Evolutionary conservation across 2,888 invertebrate species (phyloP), one percentile per base, ranked within the genome.

Genomic region (Acanthosepion lycidas): DNA sequence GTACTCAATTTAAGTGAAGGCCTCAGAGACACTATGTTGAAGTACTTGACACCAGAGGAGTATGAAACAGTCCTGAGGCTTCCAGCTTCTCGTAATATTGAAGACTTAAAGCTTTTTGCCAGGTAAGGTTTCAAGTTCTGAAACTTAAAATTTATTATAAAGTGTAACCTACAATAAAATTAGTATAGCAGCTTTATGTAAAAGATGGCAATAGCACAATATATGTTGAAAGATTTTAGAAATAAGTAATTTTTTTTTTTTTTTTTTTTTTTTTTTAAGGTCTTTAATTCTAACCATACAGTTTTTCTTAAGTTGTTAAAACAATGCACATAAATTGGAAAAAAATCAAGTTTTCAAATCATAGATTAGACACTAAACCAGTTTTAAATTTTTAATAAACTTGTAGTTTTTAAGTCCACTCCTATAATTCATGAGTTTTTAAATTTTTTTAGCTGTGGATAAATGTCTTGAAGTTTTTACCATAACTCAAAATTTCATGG

Each of bases 61-160:
- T 98, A 98, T 2, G 98, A 98, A 49, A 98, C 98, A 1, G 98
- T 99, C 23, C 98, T 98, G 94, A 98, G 98, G 96, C 98, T 98
- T 95, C 98, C 98, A 18, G 98, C 98, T n/a, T 98, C 98, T 0
- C 98, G 98, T 94, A 98, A 98, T 97, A 98, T 98, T 0, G 98
- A 98, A 95, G 99, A 99, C 97, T 97, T 99, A 94, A 98, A 98
- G 95, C 97, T 98, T 55, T 98, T 99, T 96, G 98, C 98, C 3
- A 98, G 98, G 97, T 97, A 95, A 78, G 5, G 23, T 18, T 33
- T 78, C n/a, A 78, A n/a, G 18, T 33, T 78, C n/a, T 78, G 2
- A 78, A n/a, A 78, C 15, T 33, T n/a, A 78, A 9, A 28, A 8
- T 78, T n/a, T 9, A 15, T 78, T 78, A n/a, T n/a, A 78, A 33